These are phyloP conservation scores for Choloepus hoffmanni DNA, from an alignment of 2,113 vertebrate species.

Conservation along the genomic window DNA sequence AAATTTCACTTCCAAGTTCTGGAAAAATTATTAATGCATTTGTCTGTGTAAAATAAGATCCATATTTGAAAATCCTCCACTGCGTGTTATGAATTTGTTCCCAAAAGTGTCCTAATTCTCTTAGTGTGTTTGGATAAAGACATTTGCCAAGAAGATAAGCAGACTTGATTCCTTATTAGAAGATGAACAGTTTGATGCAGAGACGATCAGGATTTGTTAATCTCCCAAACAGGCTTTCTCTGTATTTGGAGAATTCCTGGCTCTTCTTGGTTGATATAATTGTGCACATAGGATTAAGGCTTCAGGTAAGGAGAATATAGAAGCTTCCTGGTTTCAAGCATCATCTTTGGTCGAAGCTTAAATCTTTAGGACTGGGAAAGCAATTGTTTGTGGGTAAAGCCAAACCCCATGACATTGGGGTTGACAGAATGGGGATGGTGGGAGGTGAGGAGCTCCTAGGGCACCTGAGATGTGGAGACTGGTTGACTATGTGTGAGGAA, in stretches of 20 bases:
- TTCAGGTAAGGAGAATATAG: not conserved
- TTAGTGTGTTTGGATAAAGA: slow-evolving; percentile 6
- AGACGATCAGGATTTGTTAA: not conserved
- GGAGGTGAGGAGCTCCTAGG: not conserved
- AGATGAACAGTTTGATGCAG: not conserved
- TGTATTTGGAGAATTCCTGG: slow-evolving; percentile 12
- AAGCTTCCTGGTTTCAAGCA: not conserved
- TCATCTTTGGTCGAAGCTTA: not conserved
- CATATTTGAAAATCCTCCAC: slow-evolving; percentile 16
- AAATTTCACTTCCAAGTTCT: slow-evolving; percentile 53
- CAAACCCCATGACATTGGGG: not conserved
- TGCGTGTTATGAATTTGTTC: slow-evolving; percentile 12
- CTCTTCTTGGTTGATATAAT: not conserved
- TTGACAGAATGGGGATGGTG: not conserved
- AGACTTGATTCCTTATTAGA: not conserved
- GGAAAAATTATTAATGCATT: not conserved
- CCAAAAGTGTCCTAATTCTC: slow-evolving; percentile 22
- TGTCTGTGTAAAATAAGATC: not conserved
- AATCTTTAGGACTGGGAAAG: not conserved
- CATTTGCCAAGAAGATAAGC: not conserved
- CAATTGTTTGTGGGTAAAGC: not conserved
- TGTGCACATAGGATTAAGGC: not conserved
- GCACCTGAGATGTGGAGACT: too few species aligned
- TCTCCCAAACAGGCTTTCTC: not conserved
- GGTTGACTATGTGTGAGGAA: not conserved